Base-by-base conservation (phyloP, 2,797 vertebrate genomes). In the Fringilla coelebs region DNA sequence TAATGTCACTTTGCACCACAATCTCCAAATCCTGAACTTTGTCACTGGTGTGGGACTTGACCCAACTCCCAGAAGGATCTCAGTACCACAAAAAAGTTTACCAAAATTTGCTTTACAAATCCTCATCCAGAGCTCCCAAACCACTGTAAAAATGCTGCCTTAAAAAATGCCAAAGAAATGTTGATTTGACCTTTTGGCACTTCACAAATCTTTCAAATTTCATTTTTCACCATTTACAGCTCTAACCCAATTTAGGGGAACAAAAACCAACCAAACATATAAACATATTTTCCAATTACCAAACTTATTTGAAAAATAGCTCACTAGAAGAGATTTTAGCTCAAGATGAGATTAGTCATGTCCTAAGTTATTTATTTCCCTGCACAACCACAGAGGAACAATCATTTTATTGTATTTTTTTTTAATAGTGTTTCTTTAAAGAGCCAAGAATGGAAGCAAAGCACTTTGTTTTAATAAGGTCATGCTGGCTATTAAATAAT, bases 381-480 rank as follows among this genome's bases (percentile, higher is more conserved):
- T 31, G 26, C 26, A 29, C 15, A 88, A 54, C 17, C 36, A 60
- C 0, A 90, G 28, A 82, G 41, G 31, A 93, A 68, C 66, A 84
- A 95, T 86, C 9, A 75, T 80, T 94, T 94, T 63, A 79, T 85
- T 93, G 88, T 86, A 49, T 10, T 73, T 22, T 78, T 74, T 68
- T 90, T 60, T 38, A 85, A 84, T 31, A 19, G 32, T 78, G 45
- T 34, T 96, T 88, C 57, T 54, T 85, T 80, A 60, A 83, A 77
- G 66, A 91, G 78, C 60, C 80, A 93, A 85, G 71, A 81, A 93
- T 20, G 24, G 62, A 92, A 55, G n/a, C 60, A 88, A 92, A 95
- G 22, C 79, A 89, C 45, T 94, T 83, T 73, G 36, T 65, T 94
- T 94, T 86, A 95, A 91, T 87, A 95, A 96, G 92, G 71, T 91